A percentile compares a stretch with the other conserved stretches of the same genome.
Evolutionary conservation across 2,113 vertebrate genomes (phyloP).

Genomic region (Sinocyclocheilus anshuiensis): DNA sequence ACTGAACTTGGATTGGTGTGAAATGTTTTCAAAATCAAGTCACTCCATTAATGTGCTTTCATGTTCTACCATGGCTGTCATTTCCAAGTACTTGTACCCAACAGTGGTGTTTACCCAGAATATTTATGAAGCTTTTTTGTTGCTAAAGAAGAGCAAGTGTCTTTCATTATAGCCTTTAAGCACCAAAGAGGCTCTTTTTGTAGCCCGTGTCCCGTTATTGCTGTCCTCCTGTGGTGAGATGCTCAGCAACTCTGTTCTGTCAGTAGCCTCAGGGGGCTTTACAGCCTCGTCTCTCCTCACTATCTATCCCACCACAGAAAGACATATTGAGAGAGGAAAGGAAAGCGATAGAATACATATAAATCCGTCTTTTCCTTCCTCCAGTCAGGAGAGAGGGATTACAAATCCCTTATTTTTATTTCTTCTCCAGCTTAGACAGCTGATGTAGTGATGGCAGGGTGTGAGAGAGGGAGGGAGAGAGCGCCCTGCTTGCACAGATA

Average conservation of each 20-base stretch:
- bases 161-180: neutral
- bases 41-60: neutral
- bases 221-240: conserved; percentile 1
- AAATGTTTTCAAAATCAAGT: neutral
- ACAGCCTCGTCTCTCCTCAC: neutral
- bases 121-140: neutral
- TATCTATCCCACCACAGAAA: neutral
- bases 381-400: conserved; percentile 8
- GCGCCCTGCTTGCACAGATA: neutral
- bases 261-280: neutral
- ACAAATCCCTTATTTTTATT: conserved; percentile 32
- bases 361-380: neutral
- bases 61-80: neutral
- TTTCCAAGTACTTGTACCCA: neutral
- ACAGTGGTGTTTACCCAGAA: neutral
- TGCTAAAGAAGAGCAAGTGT: neutral
- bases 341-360: neutral
- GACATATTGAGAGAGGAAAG: neutral
- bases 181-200: neutral
- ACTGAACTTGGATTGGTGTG: neutral
- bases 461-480: neutral
- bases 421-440: conserved; percentile 2
- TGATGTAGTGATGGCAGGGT: neutral
- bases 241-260: neutral
- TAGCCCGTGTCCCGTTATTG: conserved; percentile 3